Base-by-base conservation (phyloP, 2,113 vertebrate genomes). In the Tachysurus fulvidraco region DNA sequence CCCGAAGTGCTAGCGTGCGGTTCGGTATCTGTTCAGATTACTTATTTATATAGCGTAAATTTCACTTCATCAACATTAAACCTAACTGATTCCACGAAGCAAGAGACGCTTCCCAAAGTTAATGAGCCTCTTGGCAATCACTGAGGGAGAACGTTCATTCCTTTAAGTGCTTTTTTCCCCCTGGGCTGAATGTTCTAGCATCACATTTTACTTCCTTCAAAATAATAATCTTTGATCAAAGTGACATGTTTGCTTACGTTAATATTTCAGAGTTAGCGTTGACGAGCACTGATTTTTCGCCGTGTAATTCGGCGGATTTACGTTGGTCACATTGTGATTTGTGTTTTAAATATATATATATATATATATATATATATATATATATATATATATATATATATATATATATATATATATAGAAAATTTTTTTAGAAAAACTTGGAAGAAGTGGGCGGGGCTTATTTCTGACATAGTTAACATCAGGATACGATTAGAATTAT, bases 81-180 rank as follows among this genome's bases (percentile, higher is more conserved):
- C 50, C 21, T 28, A 19, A 80, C 76, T 46, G 67, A 79, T 86
- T 80, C 60, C 28, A 11, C 62, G 25, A 86, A 13, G 76, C 59
- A 46, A 12, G 13, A 69, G 76, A 16, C 62, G 23, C 57, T 16
- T 80, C 84, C 74, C 60, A 55, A 23, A 55, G 62, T 78, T 80
- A 57, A 86, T 86, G 50, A 67, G 74, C 74, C 30, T 57, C 62
- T 28, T 85, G 74, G 84, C 84, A 85, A 67, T 54, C 73, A 76
- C 19, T n/a, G 44, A 78, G 44, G 19, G 69, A 73, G 83, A 85
- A 65, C 76, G 52, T 79, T 52, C 76, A 65, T 62, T 85, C 44
- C 60, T 85, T 80, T 65, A 79, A 79, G 76, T 79, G 46, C 60
- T 67, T 79, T 77, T 62, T 67, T 16, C 4, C 21, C 41, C 21